Conservation (phyloP, 2,888 invertebrate species). For the Lepidonotus clava region DNA sequence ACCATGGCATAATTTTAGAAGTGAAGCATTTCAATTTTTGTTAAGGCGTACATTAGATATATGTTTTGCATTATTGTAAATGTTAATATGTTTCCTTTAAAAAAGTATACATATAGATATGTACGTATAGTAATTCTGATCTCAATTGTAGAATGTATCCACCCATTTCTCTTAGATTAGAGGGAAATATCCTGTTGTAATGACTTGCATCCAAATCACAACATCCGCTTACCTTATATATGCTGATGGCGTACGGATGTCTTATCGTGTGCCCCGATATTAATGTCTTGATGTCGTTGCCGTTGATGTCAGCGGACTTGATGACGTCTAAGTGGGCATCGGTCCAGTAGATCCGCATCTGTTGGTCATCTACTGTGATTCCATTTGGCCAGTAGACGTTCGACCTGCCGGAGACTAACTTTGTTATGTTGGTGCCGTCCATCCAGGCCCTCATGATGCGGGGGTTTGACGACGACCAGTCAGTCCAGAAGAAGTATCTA, state of each 20-base stretch:
- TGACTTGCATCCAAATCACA: not conserved
- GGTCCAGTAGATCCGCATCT: constrained; percentile 92
- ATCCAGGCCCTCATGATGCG: constrained; percentile 89
- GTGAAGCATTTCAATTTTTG: too few relatives aligned
- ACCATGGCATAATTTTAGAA: not conserved
- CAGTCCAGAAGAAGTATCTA: constrained; percentile 90
- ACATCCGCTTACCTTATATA: constrained; percentile 85
- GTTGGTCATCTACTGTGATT: constrained; percentile 90
- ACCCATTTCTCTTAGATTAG: too few relatives aligned
- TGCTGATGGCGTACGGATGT: constrained; percentile 92
- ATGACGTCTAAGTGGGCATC: constrained; percentile 92
- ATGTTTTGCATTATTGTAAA: too few relatives aligned
- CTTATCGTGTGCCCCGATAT: constrained; percentile 81
- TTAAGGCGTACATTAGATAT: too few relatives aligned
- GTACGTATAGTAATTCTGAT: too few relatives aligned
- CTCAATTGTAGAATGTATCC: too few relatives aligned
- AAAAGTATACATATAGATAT: too few relatives aligned
- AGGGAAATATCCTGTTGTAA: too few relatives aligned
- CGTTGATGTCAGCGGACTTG: constrained; percentile 88
- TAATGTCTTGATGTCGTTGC: constrained; percentile 82
- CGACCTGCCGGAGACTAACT: constrained; percentile 81
- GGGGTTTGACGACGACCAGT: constrained; percentile 90
- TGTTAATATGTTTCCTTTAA: too few relatives aligned
- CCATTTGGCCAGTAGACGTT: constrained; percentile 92
- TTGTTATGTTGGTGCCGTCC: constrained; percentile 86